Evolutionary conservation across 1,140 invertebrate genomes (phyloP), one percentile per base, ranked within the genome.

Genomic region (Drosophila kikkawai): DNA sequence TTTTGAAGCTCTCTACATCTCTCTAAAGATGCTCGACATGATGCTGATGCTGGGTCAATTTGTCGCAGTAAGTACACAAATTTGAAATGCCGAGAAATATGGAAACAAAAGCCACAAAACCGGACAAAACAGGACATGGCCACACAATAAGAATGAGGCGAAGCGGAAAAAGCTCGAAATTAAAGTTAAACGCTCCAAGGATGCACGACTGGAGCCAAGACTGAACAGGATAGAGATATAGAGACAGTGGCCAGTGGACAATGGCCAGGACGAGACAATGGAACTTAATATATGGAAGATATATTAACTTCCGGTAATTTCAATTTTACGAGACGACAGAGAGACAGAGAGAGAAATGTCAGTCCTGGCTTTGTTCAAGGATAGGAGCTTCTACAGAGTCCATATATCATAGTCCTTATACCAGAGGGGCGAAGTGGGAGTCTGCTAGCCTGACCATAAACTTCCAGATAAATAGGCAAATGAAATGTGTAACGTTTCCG

Each of bases 161-260:
- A 88, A 91, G 91, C 91, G 91, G 91, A 92, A 92, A 92, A 92
- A 88, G 91, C 88, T 88, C 67, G 91, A 88, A 92, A 92, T 92
- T 92, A 91, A 92, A 92, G 82, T 86, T 92, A 92, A 92, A 92
- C 87, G 91, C 80, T 84, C 47, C 74, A 88, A 92, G 91, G 91
- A 92, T 91, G 84, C 84, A 88, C 84, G 84, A 79, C 85, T 87
- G 84, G 84, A 83, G 68, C 50, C 82, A 51, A 50, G 22, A 74
- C 11, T 58, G 36, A 51, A 36, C 51, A 56, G 53, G 19, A 55
- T 37, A 55, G 37, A 68, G 26, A 29, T 29, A 22, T 29, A 58
- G 22, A 37, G 22, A 66, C 26, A 56, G 34, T 39, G 34, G 53
- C 34, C 53, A 82, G 47, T 79, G 82, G 80, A 84, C 80, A 87